These are phyloP conservation scores for Eupithecia dodoneata DNA, from an alignment of 2,888 invertebrate genomes.

Conservation along the genomic window DNA sequence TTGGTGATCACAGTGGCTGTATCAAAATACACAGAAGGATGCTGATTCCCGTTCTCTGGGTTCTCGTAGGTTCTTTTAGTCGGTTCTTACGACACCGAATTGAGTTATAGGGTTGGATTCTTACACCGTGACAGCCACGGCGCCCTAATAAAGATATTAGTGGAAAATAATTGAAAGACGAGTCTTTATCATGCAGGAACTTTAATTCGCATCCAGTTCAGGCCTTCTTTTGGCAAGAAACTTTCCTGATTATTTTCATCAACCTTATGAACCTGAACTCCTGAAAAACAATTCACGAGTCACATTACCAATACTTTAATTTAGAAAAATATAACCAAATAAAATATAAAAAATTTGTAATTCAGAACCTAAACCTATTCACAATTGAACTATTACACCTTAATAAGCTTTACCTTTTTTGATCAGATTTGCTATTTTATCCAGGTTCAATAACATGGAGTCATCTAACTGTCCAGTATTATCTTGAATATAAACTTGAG, in stretches of 20 bases:
- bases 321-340: not conserved
- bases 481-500: constrained; percentile 11
- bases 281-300: not conserved
- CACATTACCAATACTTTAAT: not conserved
- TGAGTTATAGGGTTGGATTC: not conserved
- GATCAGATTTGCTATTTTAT: constrained; percentile 8
- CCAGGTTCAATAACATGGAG: not conserved
- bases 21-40: not conserved
- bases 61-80: not conserved
- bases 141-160: not conserved
- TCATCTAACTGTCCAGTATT: not conserved
- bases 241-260: not conserved
- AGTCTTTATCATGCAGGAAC: not conserved
- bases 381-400: not conserved
- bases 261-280: constrained; percentile 5
- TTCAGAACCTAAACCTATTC: not conserved
- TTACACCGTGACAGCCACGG: not conserved
- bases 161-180: not conserved
- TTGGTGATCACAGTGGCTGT: not conserved
- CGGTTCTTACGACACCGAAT: not conserved
- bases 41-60: not conserved
- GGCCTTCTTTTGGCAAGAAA: not conserved
- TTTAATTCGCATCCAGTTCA: constrained; percentile 15
- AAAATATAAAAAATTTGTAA: too few relatives aligned
- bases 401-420: constrained; percentile 5